These are phyloP conservation scores for Anomalospiza imberbis DNA, from an alignment of 2,797 vertebrate genomes.

Conservation along the genomic window DNA sequence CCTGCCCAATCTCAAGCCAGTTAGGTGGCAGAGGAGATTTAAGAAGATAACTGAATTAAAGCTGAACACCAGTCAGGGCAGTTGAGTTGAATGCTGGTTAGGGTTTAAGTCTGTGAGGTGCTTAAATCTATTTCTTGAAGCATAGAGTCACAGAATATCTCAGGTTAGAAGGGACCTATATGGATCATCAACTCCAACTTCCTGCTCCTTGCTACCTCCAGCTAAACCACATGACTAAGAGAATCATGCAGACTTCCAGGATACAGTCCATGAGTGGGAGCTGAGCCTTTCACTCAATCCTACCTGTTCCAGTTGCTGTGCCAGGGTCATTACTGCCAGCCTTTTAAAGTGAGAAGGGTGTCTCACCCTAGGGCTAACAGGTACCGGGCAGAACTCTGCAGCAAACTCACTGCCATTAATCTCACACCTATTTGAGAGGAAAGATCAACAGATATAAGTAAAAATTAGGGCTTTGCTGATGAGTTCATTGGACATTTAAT, in stretches of 20 bases:
- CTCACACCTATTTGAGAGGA: conserved; percentile 26
- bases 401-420: not conserved
- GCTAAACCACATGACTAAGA: not conserved
- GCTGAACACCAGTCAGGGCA: accelerated
- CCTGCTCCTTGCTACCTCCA: not conserved
- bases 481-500: not conserved
- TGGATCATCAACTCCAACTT: not conserved
- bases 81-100: not conserved
- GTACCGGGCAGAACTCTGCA: not conserved
- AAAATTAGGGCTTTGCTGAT: not conserved
- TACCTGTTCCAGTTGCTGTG: not conserved
- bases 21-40: not conserved
- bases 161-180: not conserved
- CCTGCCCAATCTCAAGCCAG: not conserved
- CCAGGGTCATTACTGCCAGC: not conserved
- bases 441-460: not conserved
- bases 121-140: not conserved
- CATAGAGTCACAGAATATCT: not conserved
- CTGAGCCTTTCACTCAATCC: not conserved
- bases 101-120: not conserved
- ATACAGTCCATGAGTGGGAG: not conserved
- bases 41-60: not conserved
- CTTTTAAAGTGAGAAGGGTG: conserved; percentile 42
- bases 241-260: not conserved
- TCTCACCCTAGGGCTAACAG: not conserved